Percentiles rank a stretch among this genome's conserved stretches.
Evolutionary conservation across 2,888 invertebrate genomes (phyloP).

Genomic region (Oxycera nigricornis): DNA sequence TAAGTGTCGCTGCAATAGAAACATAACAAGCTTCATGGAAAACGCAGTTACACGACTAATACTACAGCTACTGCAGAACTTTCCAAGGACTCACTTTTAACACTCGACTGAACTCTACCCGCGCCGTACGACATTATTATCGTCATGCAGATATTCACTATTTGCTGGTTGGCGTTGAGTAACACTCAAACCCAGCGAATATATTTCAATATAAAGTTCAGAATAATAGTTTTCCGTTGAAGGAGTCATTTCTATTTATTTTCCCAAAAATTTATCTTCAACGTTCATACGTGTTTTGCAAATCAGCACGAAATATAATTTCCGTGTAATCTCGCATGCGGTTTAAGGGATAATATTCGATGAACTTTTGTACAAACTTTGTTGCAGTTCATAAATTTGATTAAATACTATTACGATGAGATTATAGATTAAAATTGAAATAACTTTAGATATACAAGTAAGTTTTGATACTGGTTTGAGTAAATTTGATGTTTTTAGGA

Average conservation of each 20-base stretch:
- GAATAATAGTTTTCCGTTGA: conserved; percentile 30
- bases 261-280: conserved; percentile 39
- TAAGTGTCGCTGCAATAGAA: background rate
- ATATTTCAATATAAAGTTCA: conserved; percentile 25
- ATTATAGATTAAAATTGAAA: background rate
- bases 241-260: conserved; percentile 39
- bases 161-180: background rate
- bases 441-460: background rate
- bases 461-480: too few species aligned
- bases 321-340: conserved; percentile 41
- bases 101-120: conserved; percentile 9
- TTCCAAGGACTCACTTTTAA: conserved; percentile 21
- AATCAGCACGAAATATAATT: conserved; percentile 43
- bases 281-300: conserved; percentile 40
- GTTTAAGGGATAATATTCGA: conserved; percentile 15
- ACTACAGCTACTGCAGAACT: background rate
- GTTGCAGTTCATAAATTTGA: background rate
- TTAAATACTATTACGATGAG: background rate
- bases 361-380: background rate
- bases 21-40: background rate
- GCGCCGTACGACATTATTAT: background rate
- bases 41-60: too few species aligned
- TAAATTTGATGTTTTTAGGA: too few species aligned
- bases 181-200: background rate
- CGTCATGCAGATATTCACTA: background rate